Conservation (phyloP, 1,140 invertebrate genomes). For the Nephila pilipes region DNA sequence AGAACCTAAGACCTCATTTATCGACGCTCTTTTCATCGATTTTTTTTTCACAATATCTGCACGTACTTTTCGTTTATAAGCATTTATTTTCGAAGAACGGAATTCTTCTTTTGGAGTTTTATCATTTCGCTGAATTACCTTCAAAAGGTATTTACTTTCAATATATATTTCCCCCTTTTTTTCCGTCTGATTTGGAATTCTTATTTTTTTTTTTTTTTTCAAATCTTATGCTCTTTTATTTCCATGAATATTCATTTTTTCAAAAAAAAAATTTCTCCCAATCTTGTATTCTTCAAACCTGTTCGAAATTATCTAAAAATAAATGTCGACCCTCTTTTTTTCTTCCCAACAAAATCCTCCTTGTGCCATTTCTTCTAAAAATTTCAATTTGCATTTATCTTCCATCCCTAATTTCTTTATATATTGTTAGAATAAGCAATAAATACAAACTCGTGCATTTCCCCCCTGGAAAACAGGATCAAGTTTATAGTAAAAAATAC, state of each 20-base stretch:
- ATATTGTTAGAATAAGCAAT: no score
- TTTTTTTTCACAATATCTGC: not conserved
- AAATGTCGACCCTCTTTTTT: no score
- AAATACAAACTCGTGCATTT: no score
- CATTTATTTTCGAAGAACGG: not conserved
- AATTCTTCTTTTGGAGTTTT: not conserved
- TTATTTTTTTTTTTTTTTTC: not conserved
- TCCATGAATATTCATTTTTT: not conserved
- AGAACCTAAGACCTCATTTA: not conserved
- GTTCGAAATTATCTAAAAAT: no score
- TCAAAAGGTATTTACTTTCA: not conserved
- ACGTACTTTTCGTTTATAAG: not conserved
- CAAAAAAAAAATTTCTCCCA: not conserved
- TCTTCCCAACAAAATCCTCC: no score
- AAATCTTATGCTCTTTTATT: no score
- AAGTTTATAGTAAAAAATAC: no score
- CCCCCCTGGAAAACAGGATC: no score
- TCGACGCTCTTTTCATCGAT: not conserved
- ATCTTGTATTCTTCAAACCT: not conserved
- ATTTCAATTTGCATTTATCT: no score
- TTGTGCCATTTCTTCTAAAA: no score
- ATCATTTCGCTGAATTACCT: not conserved
- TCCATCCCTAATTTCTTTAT: no score
- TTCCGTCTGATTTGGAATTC: not conserved
- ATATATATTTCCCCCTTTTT: not conserved